phyloP scores from a whole-genome alignment of 2,888 invertebrate species.

The Dugesia japonica region DNA sequence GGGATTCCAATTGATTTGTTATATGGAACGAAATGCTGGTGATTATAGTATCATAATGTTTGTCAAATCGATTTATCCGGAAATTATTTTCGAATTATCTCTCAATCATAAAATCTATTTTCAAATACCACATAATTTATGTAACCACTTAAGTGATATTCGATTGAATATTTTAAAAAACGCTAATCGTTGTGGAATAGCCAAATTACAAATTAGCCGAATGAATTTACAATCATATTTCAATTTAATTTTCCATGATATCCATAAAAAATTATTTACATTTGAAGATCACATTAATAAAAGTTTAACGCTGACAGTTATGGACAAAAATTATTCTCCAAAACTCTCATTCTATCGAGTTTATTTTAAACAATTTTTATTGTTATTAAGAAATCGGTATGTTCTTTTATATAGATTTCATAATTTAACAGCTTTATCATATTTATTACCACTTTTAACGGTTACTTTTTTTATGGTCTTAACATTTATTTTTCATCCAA shows the following conservation, averaged over 20 bases:
- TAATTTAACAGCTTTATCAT: neutral
- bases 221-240: constrained; percentile 9
- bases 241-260: neutral
- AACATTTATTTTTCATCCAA: neutral
- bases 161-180: neutral
- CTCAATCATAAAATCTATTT: neutral
- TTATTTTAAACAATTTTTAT: neutral
- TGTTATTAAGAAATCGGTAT: neutral
- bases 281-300: neutral
- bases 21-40: neutral
- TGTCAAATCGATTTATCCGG: neutral
- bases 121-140: neutral
- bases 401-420: neutral
- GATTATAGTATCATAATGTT: neutral
- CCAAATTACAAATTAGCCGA: neutral
- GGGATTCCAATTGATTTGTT: neutral
- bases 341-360: neutral
- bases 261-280: neutral
- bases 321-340: neutral
- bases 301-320: neutral
- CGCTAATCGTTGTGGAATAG: neutral
- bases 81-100: neutral
- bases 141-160: neutral
- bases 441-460: neutral
- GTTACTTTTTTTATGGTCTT: neutral